Evolutionary conservation across 2,888 invertebrate species (phyloP).

Genomic region (Papilio gigon): DNA sequence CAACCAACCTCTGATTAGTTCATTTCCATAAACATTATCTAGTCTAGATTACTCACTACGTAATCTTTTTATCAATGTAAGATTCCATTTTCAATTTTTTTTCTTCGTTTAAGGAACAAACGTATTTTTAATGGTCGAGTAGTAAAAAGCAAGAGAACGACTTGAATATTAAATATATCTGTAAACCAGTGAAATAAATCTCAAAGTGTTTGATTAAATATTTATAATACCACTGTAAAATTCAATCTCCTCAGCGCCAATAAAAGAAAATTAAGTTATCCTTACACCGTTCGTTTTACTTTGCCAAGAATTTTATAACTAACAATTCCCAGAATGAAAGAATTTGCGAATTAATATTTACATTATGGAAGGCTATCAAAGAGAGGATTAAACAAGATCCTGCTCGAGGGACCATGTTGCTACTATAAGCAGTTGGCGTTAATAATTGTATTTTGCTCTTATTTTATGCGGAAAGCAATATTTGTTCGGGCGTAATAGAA

Average conservation of each 20-base stretch:
- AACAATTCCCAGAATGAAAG: slow-evolving; percentile 33
- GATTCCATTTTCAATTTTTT: no score
- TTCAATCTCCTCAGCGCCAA: slow-evolving; percentile 39
- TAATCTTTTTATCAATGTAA: no score
- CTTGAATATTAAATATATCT: not conserved
- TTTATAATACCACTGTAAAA: slow-evolving; percentile 22
- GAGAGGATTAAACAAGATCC: slow-evolving; percentile 60
- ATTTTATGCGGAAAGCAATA: slow-evolving; percentile 25
- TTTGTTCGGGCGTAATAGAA: slow-evolving; percentile 23
- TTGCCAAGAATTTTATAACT: slow-evolving; percentile 34
- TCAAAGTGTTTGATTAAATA: slow-evolving; percentile 11
- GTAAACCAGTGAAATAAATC: not conserved
- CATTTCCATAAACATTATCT: no score
- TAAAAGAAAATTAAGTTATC: slow-evolving; percentile 31
- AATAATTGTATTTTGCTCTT: slow-evolving; percentile 35
- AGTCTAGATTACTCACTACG: no score
- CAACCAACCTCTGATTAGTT: no score
- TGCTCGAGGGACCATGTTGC: slow-evolving; percentile 48
- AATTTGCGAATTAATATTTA: slow-evolving; percentile 65
- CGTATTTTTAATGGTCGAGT: not conserved
- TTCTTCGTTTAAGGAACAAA: not conserved
- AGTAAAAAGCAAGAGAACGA: not conserved
- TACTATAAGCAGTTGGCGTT: slow-evolving; percentile 39
- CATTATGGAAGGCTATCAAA: slow-evolving; percentile 65
- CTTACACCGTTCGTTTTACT: slow-evolving; percentile 21